Percentiles rank a stretch among this genome's conserved stretches.
These are phyloP conservation scores for Conus canariensis DNA, from an alignment of 2,888 invertebrate species.

Conservation along the genomic window DNA sequence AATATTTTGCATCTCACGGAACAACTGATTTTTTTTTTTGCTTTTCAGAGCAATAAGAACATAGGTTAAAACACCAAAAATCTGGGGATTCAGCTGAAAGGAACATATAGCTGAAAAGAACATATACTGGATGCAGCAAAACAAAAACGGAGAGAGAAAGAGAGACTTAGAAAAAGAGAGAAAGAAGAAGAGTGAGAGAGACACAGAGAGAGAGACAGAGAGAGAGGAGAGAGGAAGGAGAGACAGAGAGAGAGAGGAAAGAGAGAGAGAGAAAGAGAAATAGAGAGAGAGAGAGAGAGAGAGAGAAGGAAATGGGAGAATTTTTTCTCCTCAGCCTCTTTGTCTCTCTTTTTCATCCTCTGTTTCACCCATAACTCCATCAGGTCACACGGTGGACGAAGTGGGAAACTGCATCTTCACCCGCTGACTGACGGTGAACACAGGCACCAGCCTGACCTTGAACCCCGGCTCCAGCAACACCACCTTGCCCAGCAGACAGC, in stretches of 20 bases:
- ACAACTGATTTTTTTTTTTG: too few species aligned
- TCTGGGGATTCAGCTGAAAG: background rate
- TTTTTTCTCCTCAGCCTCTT: background rate
- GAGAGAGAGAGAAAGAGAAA: background rate
- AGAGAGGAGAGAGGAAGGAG: too few species aligned
- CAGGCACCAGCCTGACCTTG: slow-evolving; percentile 60
- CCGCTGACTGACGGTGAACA: slow-evolving; percentile 75
- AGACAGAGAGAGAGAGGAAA: background rate
- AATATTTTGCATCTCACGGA: background rate
- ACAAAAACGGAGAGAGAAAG: background rate
- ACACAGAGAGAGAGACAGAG: too few species aligned
- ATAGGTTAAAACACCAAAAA: background rate
- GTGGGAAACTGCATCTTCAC: slow-evolving; percentile 73
- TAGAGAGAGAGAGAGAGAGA: background rate
- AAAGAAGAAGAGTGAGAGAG: background rate
- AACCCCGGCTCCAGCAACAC: slow-evolving; percentile 57
- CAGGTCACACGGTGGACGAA: slow-evolving; percentile 37
- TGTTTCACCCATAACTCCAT: background rate
- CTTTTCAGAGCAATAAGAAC: background rate
- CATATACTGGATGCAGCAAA: background rate
- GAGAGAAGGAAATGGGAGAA: background rate
- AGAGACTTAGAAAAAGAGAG: background rate
- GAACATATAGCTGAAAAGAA: background rate
- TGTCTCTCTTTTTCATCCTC: background rate
- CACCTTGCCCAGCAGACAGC: slow-evolving; percentile 67